Conservation (phyloP, 2,888 invertebrate genomes). For the Tetranychus piercei region DNA sequence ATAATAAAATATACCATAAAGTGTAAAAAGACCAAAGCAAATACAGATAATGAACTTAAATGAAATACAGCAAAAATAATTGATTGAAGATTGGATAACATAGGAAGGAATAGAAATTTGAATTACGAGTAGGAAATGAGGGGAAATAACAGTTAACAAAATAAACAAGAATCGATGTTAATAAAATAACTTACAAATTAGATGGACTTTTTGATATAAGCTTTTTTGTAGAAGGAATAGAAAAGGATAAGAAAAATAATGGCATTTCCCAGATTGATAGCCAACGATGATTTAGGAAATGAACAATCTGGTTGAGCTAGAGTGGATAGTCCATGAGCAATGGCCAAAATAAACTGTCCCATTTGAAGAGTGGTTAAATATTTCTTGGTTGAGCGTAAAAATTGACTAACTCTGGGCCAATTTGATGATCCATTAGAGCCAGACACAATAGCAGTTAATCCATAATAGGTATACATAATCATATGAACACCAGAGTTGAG, state of each 20-base stretch:
- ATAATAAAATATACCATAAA: too few relatives aligned
- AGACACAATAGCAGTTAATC: constrained; percentile 20
- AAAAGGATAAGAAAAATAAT: constrained; percentile 14
- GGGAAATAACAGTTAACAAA: too few relatives aligned
- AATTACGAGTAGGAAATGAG: too few relatives aligned
- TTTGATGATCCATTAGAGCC: constrained; percentile 13
- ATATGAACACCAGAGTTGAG: constrained; percentile 26
- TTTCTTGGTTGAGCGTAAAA: constrained; percentile 27
- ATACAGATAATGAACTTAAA: too few relatives aligned
- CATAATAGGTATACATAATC: constrained; percentile 22
- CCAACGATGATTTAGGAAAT: constrained; percentile 13
- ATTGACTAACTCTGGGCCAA: constrained; percentile 21
- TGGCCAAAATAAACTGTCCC: constrained; percentile 25
- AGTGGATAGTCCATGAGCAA: constrained; percentile 15
- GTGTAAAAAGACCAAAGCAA: too few relatives aligned
- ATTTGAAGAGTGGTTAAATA: constrained; percentile 27
- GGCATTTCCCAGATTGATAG: constrained; percentile 15
- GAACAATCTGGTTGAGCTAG: constrained; percentile 14
- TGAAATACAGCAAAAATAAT: too few relatives aligned
- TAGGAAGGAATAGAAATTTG: too few relatives aligned
- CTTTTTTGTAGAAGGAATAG: constrained; percentile 15
- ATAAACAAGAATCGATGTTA: too few relatives aligned
- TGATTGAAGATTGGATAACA: too few relatives aligned
- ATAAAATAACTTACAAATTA: neutral
- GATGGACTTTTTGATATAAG: constrained; percentile 6